Evolutionary conservation across 2,888 invertebrate genomes (phyloP), one percentile per base, ranked within the genome.

Genomic region (Choristoneura rosaceana): DNA sequence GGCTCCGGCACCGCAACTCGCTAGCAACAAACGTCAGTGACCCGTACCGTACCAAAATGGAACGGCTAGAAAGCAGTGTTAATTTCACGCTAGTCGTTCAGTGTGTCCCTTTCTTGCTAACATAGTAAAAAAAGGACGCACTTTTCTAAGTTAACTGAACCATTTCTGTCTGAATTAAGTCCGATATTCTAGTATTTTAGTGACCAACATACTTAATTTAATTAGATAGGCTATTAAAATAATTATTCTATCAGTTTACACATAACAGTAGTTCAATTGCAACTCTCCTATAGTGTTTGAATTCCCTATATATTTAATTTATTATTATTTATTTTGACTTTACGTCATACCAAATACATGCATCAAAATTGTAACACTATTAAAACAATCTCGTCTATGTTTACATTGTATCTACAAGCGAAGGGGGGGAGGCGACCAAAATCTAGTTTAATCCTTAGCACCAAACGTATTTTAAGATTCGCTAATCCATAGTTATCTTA

Each of bases 281-380:
- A 66, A 62, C 71, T 71, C 61, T 52, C 71, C 66, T 71, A 71
- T 17, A 5, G 45, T 71, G 60, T 55, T 25, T 12, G 55, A 25
- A 25, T 67, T 62, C 45, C 52, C 50, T 62, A 34, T 70, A 63
- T 63, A 66, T 60, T 67, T 67, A 71, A 15, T 43, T 60, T 71
- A 71, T 52, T 34, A 60, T 43, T 43, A 25, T 52, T 45, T 33
- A 62, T 62, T 45, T 45, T 62, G 62, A 62, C 25, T 25, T 71
- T 71, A 65, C 61, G 64, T 70, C 59, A 70, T 69, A 50, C 41
- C 43, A 17, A 71, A 67, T 67, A 71, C 71, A 59, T 71, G 63
- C 65, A 67, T 55, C 55, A 55, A 70, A 45, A 63, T 55, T 62
- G 33, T 62, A 33, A 45, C 62, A 45, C 25, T 17, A 17, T 45